phyloP scores from a whole-genome alignment of 2,797 vertebrate species.

The Ataeniobius toweri region DNA sequence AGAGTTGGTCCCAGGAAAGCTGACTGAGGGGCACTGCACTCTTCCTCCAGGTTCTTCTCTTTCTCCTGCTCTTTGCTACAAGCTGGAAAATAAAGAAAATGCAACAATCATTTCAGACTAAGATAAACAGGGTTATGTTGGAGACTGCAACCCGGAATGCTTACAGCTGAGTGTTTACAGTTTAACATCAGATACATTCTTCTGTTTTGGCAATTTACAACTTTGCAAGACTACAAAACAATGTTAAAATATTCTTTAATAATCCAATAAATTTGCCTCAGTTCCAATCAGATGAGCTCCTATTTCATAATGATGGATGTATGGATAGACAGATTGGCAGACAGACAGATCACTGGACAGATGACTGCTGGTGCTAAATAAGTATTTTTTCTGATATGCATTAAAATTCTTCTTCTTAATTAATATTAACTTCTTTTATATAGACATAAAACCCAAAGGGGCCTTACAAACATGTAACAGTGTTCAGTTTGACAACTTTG shows the following conservation, averaged over 20 bases:
- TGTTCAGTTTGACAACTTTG: too few species aligned
- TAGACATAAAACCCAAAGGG: too few species aligned
- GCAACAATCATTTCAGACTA: neutral
- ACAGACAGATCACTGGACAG: neutral
- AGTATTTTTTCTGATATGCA: neutral
- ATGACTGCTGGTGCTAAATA: neutral
- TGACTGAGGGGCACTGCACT: conserved; percentile 84
- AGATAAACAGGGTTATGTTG: neutral
- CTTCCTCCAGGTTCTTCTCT: conserved; percentile 92
- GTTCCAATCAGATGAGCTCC: too few species aligned
- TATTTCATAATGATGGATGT: neutral
- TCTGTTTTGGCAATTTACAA: neutral
- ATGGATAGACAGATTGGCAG: neutral
- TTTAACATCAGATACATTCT: neutral
- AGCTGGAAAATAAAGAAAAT: conserved; percentile 64
- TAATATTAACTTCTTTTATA: too few species aligned
- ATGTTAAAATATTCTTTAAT: neutral
- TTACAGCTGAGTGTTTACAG: neutral
- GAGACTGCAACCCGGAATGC: neutral
- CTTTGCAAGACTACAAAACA: neutral
- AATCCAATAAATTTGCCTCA: neutral
- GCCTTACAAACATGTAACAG: too few species aligned
- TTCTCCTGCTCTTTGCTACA: conserved; percentile 85
- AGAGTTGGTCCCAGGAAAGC: conserved; percentile 95
- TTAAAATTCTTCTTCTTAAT: too few species aligned